Evolutionary conservation across 2,113 vertebrate genomes (phyloP).

Genomic region (Heterotilapia buettikoferi): DNA sequence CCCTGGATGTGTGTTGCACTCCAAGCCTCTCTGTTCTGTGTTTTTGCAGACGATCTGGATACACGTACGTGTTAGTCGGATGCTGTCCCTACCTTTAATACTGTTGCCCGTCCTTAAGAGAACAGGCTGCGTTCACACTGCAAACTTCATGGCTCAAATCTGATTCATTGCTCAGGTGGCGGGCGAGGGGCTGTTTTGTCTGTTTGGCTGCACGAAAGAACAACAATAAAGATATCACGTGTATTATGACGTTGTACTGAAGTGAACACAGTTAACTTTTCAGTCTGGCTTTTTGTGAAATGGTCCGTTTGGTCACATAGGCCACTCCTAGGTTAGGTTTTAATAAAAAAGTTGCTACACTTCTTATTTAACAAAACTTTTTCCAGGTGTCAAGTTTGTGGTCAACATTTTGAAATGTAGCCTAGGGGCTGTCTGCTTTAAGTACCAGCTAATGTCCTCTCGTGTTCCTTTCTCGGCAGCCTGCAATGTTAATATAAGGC

Average conservation of each 20-base stretch:
- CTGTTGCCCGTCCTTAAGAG: neutral
- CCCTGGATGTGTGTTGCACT: neutral
- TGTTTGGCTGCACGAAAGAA: neutral
- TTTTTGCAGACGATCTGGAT: neutral
- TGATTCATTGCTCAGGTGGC: neutral
- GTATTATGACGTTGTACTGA: neutral
- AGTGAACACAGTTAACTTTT: neutral
- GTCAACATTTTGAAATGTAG: neutral
- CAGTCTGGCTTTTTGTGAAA: neutral
- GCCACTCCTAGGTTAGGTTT: neutral
- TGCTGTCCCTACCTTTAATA: neutral
- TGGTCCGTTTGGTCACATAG: neutral
- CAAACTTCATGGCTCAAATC: neutral
- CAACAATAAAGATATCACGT: neutral
- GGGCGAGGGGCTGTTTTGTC: neutral
- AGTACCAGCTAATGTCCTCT: conserved; percentile 25
- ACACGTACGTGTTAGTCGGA: neutral
- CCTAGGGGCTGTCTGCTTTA: conserved; percentile 2
- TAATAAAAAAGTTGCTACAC: neutral
- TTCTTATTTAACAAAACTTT: neutral
- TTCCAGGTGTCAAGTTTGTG: neutral
- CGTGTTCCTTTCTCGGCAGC: neutral
- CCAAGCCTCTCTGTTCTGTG: neutral
- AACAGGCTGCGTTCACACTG: neutral
- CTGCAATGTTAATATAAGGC: conserved; percentile 10